Evolutionary conservation across 2,113 vertebrate genomes (phyloP), one percentile per base, ranked within the genome.

Genomic region (Scolopax mira): DNA sequence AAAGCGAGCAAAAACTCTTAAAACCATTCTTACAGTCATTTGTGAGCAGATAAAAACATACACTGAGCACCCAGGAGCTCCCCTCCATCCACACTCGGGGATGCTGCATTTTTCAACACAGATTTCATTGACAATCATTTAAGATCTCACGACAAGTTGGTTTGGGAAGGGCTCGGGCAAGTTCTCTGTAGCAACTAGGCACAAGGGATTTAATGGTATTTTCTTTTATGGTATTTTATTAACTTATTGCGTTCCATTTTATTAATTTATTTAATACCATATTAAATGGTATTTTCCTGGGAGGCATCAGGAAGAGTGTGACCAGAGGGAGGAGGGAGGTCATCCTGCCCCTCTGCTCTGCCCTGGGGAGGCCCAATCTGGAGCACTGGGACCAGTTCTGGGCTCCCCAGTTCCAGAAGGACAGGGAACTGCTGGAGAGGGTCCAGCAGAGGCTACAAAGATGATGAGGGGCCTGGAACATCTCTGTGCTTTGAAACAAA

Each of bases 131-230:
- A 57, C 58, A 77, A n/a, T 49, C 75, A 90, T 6, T 58, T 44
- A 77, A 31, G 73, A 80, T 35, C 71, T 71, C 23, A 4, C 0
- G 0, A 48, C 5, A 1, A 48, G 57, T 39, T 75, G 57, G 5
- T 82, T 69, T 69, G 61, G 57, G 74, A 72, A 82, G 31, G 89
- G 28, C 35, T 75, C 41, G 83, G 85, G 44, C 49, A 82, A 79
- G 41, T 75, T 77, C 61, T 79, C 74, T 69, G 37, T 28, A 93
- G 86, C 79, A 89, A 62, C 31, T 11, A 85, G 42, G 66, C 71
- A 89, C 60, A 33, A 65, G 62, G 70, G 58, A 87, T 81, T 82
- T 89, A 86, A 77, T 30, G 44, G 66, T 44, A 85, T 93, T 91
- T 88, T 90, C 35, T 79, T 82, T 48, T 18, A 93, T 46, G 46